Base-by-base conservation (phyloP, 2,888 invertebrate species). In the Syrista parreyssii region DNA sequence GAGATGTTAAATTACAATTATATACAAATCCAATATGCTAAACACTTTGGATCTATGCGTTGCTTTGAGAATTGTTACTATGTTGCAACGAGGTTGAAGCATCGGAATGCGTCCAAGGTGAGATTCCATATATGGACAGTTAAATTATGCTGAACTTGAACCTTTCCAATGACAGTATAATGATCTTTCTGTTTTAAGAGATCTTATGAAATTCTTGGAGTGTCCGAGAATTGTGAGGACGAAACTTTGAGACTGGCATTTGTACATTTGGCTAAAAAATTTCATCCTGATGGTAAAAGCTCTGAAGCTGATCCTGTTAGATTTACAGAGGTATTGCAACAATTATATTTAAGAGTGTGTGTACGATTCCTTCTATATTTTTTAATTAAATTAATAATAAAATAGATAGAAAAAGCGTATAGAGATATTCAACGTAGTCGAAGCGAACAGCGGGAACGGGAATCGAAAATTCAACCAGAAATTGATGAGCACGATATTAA, bases 261-360 rank as follows among this genome's bases (percentile, higher is more conserved):
- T 88, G 92, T 97, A 74, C 92, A 93, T 76, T 92, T 97, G 69
- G 97, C 96, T 0, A 97, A 97, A 90, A 94, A 93, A 84, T 97
- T 95, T 86, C 98, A 98, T 91, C 98, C 98, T 0, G 98, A 98
- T 87, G 96, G 96, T 73, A 95, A 95, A 0, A 93, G 94, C 0
- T 91, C 93, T 0, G 94, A 96, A 82, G 96, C 97, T n/a, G 93
- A 94, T 89, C 93, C 94, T 73, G 93, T 94, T 68, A 96, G 95
- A 89, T 98, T 98, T 92, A 93, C 95, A 72, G 93, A 94, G 86
- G 94, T 96, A 89, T 80, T 32, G 31, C 12, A 74, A 72, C 40
- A 9, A 40, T 69, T 15, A 34, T 73, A 35, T 76, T 15, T 73
- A 73, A 73, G 68, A 75, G 74, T 72, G 15, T 75, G 55, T 75